Evolutionary conservation across 1,140 invertebrate species (phyloP).

Genomic region (Hylaeus anthracinus): DNA sequence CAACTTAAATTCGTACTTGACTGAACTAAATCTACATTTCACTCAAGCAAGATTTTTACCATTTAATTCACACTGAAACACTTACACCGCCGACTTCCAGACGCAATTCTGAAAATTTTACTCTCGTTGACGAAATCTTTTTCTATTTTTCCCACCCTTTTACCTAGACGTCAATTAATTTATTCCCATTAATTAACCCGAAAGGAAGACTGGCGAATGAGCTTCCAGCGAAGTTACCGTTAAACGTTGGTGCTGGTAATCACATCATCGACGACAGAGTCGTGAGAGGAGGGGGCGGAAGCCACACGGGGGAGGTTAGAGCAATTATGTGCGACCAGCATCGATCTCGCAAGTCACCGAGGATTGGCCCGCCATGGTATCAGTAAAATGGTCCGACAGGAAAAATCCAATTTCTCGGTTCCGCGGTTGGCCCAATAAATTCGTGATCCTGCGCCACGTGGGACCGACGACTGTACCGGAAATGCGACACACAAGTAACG

Average conservation of each 20-base stretch:
- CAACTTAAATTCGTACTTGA: too few relatives aligned
- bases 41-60: too few relatives aligned
- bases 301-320: neutral
- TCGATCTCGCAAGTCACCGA: constrained; percentile 25
- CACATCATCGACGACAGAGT: constrained; percentile 48
- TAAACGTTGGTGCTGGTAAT: constrained; percentile 43
- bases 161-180: neutral
- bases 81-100: too few relatives aligned
- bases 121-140: neutral
- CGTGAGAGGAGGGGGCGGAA: neutral
- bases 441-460: constrained; percentile 8
- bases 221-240: constrained; percentile 37
- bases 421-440: neutral
- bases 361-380: constrained; percentile 12
- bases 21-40: too few relatives aligned
- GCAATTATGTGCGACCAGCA: constrained; percentile 38
- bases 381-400: neutral
- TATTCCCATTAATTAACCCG: constrained; percentile 13
- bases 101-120: too few relatives aligned
- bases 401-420: constrained; percentile 45
- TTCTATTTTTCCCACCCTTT: neutral
- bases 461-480: neutral
- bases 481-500: neutral
- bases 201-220: constrained; percentile 13
- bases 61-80: too few relatives aligned